A percentile compares a stretch with the other conserved stretches of the same genome.
Conservation (phyloP, 2,797 vertebrate species). For the Semotilus atromaculatus region DNA sequence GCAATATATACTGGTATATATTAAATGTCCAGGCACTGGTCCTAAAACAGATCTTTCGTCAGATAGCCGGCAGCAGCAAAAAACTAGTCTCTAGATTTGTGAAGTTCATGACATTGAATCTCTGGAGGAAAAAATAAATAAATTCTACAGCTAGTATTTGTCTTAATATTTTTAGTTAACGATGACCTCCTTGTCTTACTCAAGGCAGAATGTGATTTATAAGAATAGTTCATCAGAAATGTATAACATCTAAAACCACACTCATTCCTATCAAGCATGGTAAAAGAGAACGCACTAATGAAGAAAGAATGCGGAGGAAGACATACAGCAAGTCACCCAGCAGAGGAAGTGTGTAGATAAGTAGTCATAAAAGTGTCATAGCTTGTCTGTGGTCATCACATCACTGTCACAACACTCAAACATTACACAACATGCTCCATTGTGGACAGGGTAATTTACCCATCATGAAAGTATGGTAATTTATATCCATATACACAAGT, state of each 20-base stretch:
- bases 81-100: not conserved
- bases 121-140: no score
- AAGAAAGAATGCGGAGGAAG: not conserved
- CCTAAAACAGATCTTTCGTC: not conserved
- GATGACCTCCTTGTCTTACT: not conserved
- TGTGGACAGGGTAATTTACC: constrained; percentile 1
- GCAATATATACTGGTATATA: not conserved
- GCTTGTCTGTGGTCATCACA: not conserved
- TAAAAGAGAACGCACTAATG: not conserved
- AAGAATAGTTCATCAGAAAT: not conserved
- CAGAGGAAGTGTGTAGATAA: constrained; percentile 27
- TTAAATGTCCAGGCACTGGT: not conserved
- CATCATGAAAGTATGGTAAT: not conserved
- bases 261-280: not conserved
- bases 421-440: constrained; percentile 14
- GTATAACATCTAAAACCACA: not conserved
- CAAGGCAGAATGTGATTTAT: not conserved
- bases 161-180: not conserved
- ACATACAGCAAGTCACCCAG: not conserved
- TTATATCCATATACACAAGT: not conserved
- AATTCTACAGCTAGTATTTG: no score
- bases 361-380: not conserved
- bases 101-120: not conserved
- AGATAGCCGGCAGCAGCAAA: not conserved
- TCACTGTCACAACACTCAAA: not conserved